Evolutionary conservation across 2,113 vertebrate species (phyloP), one percentile per base, ranked within the genome.

Genomic region (Stomatorhinus ivindoensis): DNA sequence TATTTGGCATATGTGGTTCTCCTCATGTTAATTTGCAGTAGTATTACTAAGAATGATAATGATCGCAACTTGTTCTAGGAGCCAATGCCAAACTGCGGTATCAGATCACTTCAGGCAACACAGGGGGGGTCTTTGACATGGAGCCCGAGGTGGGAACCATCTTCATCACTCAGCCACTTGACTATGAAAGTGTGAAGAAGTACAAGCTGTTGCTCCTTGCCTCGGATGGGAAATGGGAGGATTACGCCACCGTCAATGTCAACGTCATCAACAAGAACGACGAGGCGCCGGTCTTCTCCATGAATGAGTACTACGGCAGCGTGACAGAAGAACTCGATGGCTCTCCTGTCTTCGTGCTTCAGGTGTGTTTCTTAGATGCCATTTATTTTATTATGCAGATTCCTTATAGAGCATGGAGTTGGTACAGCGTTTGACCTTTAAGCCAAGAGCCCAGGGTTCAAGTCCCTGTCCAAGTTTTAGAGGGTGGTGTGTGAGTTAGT

Each of bases 191-290:
- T 90, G 96, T 94, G 89, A 96, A 97, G 94, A 94, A 94, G 89
- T 96, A 97, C 92, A 96, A 96, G 90, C 96, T 98, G 35, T 96
- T 96, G 24, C 89, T 98, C 83, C 93, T 98, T 93, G 97, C 97
- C 21, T 98, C 97, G 17, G 97, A 98, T 80, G 97, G 97, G 10
- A 97, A 97, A 91, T 97, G 97, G 97, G 97, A 98, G 90, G 97
- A 97, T 92, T 97, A 96, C 90, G 93, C 97, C 8, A 92, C 96
- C 17, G 91, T 96, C 86, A 91, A 95, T 9, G 96, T 98, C 47
- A 97, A 92, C 47, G 92, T 98, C 27, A 90, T 97, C 1, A 98
- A 98, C 95, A 97, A 97, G 94, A 98, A 98, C 6, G 97, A 98
- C 11, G 97, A 98, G 92, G 96, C 96, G 11, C 97, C 97, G 0